Base-by-base conservation (phyloP, 1,140 invertebrate species). In the Zaprionus africanus region DNA sequence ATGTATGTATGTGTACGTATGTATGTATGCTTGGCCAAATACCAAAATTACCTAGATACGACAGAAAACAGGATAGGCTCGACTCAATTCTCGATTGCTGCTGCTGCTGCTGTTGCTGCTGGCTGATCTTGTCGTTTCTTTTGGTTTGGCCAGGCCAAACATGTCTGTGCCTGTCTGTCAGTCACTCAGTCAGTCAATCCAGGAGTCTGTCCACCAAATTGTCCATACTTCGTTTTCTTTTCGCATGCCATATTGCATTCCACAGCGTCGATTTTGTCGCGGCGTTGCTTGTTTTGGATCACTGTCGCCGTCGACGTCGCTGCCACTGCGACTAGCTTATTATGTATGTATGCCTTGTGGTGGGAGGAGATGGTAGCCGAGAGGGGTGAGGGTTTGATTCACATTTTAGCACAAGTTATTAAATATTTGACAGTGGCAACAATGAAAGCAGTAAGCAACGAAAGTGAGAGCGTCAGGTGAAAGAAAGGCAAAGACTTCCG, bases 391-490 rank as follows among this genome's bases (percentile, higher is more conserved):
- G 62, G 62, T 71, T 84, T 84, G 84, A 90, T 76, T 81, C 78
- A 88, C 71, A 90, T 73, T 88, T 90, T 81, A 90, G 85, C 84
- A 88, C 74, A 88, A 87, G 78, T 90, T 84, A 84, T 90, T 88
- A 88, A 84, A 88, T 84, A 81, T 87, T 87, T 88, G 85, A 78
- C 78, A 72, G 66, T 46, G 38, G 28, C 46, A 62, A 51, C 46
- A 51, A 51, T 51, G 46, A 51, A 51, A 46, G 19, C 59, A 46
- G 15, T 78, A 59, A 38, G 15, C 81, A 59, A 38, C 34, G 54
- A 43, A 54, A 78, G 83, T 66, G 85, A 46, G 41, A 46, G 41
- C 41, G 41, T 7, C 78, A 28, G 70, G 82, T 61, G 82, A 85
- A 85, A 86, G 82, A 86, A 82, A 88, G 85, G 76, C 74, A 76